phyloP scores from a whole-genome alignment of 2,888 invertebrate species.

The Chrysolina haemoptera region DNA sequence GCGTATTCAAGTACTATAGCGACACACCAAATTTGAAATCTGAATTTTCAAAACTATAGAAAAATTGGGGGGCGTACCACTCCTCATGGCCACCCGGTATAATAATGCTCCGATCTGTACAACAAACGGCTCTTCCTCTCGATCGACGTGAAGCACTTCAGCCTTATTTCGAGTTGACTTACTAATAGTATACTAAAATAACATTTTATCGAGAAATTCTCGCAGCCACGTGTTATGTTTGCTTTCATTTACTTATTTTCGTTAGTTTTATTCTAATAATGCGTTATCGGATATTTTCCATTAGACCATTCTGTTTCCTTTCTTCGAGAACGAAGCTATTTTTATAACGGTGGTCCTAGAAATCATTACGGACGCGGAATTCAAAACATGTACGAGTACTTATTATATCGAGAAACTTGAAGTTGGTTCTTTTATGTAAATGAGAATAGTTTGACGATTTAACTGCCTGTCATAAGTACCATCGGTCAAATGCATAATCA shows the following conservation, averaged over 20 bases:
- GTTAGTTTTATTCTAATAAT: constrained; percentile 46
- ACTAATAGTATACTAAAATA: constrained; percentile 52
- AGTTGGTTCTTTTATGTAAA: constrained; percentile 22
- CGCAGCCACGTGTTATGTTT: constrained; percentile 49
- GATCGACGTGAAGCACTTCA: constrained; percentile 43
- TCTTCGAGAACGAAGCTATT: constrained; percentile 33
- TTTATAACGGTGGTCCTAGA: constrained; percentile 34
- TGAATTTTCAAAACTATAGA: too few relatives aligned
- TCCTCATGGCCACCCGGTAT: too few relatives aligned
- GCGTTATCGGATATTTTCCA: constrained; percentile 50
- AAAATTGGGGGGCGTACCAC: too few relatives aligned
- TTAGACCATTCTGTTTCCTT: constrained; percentile 44
- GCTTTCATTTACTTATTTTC: constrained; percentile 48
- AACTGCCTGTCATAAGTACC: constrained; percentile 20
- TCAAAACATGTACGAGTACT: constrained; percentile 20
- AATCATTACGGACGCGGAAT: constrained; percentile 30
- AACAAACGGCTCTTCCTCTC: constrained; percentile 20
- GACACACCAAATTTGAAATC: too few relatives aligned
- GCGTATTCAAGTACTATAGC: too few relatives aligned
- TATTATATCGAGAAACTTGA: constrained; percentile 15
- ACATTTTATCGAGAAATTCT: constrained; percentile 54
- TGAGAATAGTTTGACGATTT: constrained; percentile 21
- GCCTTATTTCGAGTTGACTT: constrained; percentile 47
- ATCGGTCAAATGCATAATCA: constrained; percentile 16
- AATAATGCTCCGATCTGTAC: constrained; percentile 7